phyloP scores from a whole-genome alignment of 37 sponge, comb jelly and placozoan genomes.

The Cliona cf. orientalis region DNA sequence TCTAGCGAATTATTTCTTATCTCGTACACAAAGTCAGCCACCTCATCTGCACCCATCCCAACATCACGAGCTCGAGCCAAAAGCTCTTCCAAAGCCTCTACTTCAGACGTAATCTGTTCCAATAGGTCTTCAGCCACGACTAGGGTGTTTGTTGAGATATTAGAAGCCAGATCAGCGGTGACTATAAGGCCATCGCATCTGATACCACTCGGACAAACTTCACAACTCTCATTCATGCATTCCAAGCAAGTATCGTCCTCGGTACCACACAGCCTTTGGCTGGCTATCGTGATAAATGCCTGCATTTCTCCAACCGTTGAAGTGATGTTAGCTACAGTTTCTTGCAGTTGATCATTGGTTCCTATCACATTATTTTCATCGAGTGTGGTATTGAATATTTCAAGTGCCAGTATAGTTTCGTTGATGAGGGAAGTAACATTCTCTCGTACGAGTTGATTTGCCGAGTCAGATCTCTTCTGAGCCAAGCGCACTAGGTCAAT shows the following conservation, averaged over 20 bases:
- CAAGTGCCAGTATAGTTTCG: background rate
- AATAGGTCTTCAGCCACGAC: background rate
- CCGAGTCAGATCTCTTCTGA: background rate
- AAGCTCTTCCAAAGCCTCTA: background rate
- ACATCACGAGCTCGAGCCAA: background rate
- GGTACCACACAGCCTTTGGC: slow-evolving; percentile 25
- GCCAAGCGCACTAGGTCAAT: background rate
- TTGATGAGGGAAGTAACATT: slow-evolving; percentile 2
- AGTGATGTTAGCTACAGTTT: background rate
- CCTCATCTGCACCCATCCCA: background rate
- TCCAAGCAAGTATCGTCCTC: slow-evolving; percentile 1
- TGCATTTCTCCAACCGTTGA: background rate
- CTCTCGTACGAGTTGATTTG: background rate
- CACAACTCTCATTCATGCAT: slow-evolving; percentile 47
- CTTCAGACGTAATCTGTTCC: no score
- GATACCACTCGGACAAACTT: slow-evolving; percentile 21
- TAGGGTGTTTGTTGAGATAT: background rate
- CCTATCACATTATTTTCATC: background rate
- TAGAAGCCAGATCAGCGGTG: background rate
- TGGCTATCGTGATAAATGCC: slow-evolving; percentile 4
- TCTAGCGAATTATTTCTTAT: background rate
- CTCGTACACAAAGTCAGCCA: background rate
- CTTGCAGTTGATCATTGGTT: background rate
- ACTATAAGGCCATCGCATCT: slow-evolving; percentile 9
- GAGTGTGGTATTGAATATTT: background rate